These are phyloP conservation scores for Harpegnathos saltator DNA, from an alignment of 1,140 invertebrate genomes.

Conservation along the genomic window DNA sequence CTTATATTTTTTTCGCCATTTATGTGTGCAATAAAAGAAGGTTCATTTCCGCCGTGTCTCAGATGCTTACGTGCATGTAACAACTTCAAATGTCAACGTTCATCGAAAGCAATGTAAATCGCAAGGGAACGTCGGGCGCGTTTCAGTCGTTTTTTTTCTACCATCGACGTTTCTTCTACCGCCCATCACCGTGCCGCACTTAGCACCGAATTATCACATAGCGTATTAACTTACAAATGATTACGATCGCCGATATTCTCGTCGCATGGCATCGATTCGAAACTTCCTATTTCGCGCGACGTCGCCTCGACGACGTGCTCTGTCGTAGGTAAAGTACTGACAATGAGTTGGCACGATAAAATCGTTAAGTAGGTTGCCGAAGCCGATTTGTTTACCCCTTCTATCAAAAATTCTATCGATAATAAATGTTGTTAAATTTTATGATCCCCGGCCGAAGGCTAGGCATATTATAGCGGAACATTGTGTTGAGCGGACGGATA, in stretches of 20 bases:
- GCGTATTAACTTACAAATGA: not conserved
- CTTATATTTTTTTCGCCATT: not conserved
- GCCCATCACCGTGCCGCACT: no score
- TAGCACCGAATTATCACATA: no score
- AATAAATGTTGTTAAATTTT: conserved; percentile 28
- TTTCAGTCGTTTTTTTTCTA: not conserved
- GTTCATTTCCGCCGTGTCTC: no score
- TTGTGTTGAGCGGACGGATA: not conserved
- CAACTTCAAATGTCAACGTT: no score
- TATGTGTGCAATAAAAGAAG: no score
- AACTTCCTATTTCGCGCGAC: not conserved
- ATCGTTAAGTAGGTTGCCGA: conserved; percentile 11
- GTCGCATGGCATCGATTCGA: not conserved
- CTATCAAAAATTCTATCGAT: no score
- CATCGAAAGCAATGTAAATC: no score
- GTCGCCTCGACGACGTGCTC: not conserved
- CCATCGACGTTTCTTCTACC: no score
- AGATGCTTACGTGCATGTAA: no score
- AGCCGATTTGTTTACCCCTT: not conserved
- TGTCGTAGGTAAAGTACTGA: conserved; percentile 4
- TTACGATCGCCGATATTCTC: not conserved
- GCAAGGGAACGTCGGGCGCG: not conserved
- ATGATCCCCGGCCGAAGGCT: not conserved
- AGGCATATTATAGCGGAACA: conserved; percentile 4
- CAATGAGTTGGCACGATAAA: conserved; percentile 14